phyloP scores from a whole-genome alignment of 2,888 invertebrate genomes.

The Drosophila villosipedis region DNA sequence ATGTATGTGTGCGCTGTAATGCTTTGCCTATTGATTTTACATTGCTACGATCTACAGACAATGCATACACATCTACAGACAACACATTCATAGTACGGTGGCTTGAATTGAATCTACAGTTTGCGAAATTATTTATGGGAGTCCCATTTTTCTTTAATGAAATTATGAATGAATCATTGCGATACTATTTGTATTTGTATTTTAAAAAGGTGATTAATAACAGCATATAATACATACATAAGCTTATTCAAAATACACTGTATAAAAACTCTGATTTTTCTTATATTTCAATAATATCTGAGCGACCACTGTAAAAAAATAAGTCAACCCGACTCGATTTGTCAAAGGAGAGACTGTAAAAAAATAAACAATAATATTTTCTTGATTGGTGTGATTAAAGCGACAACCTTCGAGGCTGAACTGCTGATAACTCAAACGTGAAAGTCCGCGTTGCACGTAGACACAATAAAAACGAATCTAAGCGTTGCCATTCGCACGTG shows the following conservation, averaged over 20 bases:
- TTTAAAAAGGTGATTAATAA: not conserved
- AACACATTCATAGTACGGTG: not conserved
- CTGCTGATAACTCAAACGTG: slow-evolving; percentile 51
- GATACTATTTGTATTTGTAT: not conserved
- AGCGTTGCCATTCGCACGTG: slow-evolving; percentile 64
- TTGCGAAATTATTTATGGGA: not conserved
- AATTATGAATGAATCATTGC: not conserved
- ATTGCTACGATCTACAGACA: not conserved
- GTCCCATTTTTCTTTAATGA: not conserved
- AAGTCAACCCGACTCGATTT: not conserved
- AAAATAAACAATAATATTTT: slow-evolving; percentile 11
- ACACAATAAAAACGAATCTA: slow-evolving; percentile 59
- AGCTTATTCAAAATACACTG: not conserved
- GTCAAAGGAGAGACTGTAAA: slow-evolving; percentile 11
- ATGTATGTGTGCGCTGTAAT: slow-evolving; percentile 12
- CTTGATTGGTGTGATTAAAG: slow-evolving; percentile 32
- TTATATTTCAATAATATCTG: not conserved
- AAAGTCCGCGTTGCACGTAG: slow-evolving; percentile 62
- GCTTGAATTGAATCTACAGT: not conserved
- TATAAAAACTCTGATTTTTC: not conserved
- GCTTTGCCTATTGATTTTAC: slow-evolving; percentile 10
- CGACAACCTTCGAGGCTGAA: slow-evolving; percentile 52
- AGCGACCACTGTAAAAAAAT: not conserved
- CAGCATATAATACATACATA: not conserved
- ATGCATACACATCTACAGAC: not conserved